Evolutionary conservation across 2,888 invertebrate genomes (phyloP).

Genomic region (Acleris holmiana): DNA sequence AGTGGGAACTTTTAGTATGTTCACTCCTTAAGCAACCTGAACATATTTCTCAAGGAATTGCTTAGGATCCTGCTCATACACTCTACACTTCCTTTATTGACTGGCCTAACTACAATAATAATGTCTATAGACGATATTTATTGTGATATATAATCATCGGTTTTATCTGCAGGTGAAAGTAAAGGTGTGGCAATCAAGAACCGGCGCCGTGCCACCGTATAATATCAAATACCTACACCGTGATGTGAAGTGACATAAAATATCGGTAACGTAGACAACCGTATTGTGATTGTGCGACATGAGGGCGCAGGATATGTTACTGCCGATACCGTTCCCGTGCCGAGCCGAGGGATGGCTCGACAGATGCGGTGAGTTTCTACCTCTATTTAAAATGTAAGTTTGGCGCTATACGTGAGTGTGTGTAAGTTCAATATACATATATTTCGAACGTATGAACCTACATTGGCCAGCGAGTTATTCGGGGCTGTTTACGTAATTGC

Average conservation of each 20-base stretch:
- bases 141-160: slow-evolving; percentile 53
- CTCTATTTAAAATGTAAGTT: background rate
- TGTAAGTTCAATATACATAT: slow-evolving; percentile 46
- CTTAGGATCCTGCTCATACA: too few relatives aligned
- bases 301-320: slow-evolving; percentile 58
- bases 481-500: slow-evolving; percentile 70
- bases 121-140: slow-evolving; percentile 43
- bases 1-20: too few relatives aligned
- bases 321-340: slow-evolving; percentile 73
- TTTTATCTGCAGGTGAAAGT: slow-evolving; percentile 78
- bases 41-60: too few relatives aligned
- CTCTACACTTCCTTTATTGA: too few relatives aligned
- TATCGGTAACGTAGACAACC: slow-evolving; percentile 11
- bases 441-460: slow-evolving; percentile 58
- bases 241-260: slow-evolving; percentile 33
- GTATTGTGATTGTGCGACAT: slow-evolving; percentile 53
- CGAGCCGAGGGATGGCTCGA: slow-evolving; percentile 79
- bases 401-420: background rate
- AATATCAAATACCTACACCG: slow-evolving; percentile 21
- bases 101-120: too few relatives aligned
- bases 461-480: slow-evolving; percentile 66
- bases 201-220: slow-evolving; percentile 41
- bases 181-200: slow-evolving; percentile 57
- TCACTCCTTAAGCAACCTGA: too few relatives aligned
- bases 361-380: slow-evolving; percentile 70